Base-by-base conservation (phyloP, 2,113 vertebrate species). In the Coptodon bakossiorum region DNA sequence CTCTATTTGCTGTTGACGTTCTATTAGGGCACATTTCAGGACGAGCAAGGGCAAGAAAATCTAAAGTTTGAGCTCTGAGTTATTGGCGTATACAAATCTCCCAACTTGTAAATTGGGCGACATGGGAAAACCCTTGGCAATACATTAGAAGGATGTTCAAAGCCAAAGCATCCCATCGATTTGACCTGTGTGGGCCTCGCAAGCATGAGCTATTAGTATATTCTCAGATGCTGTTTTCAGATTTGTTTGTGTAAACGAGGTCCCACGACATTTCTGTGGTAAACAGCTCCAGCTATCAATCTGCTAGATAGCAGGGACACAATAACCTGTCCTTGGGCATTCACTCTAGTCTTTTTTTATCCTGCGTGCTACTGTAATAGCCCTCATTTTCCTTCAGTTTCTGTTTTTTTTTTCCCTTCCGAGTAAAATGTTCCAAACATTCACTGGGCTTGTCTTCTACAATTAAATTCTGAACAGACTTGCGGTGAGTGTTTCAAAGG, bases 111-210 rank as follows among this genome's bases (percentile, higher is more conserved):
- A 96, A 96, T 94, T 95, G 93, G 93, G 84, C 80, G 52, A 91
- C 93, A 91, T 93, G 92, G 93, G 91, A 93, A 92, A 95, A 95
- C 94, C 94, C 90, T 93, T 95, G 95, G 95, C 95, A 95, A 94
- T 92, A 90, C 91, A 95, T 95, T 90, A 96, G 85, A 95, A 92
- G 86, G 91, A 87, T 85, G 91, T 88, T 93, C 88, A 93, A 90
- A 92, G 94, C 92, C 81, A 89, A 89, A 93, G 93, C 90, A 91
- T 83, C 90, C 76, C 93, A 96, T 96, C 90, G 96, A 96, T 96
- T 93, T 96, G 95, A 96, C 96, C 96, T 95, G 92, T 94, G 95
- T 96, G 94, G 95, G 95, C 93, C 92, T 90, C 27, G 61, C 93
- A 91, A 95, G 94, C 83, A 83, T 83, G 86, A 95, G 94, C 93